A percentile compares a stretch with the other conserved stretches of the same genome.
These are phyloP conservation scores for Orycteropus afer DNA, from an alignment of 2,113 vertebrate genomes.

Conservation along the genomic window DNA sequence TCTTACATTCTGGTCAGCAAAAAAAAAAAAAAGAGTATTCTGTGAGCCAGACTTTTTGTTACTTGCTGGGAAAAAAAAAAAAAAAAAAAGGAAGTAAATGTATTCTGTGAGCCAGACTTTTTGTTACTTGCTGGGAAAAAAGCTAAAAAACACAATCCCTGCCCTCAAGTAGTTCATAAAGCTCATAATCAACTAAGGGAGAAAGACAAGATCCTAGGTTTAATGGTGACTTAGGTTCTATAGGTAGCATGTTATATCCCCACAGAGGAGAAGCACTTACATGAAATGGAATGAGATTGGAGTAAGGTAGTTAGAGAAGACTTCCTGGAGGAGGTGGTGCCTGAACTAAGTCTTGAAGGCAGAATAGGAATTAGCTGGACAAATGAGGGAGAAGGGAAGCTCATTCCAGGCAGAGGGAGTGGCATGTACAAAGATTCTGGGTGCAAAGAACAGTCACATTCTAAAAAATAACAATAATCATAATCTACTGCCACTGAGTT, in stretches of 20 bases:
- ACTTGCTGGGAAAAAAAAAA: background rate
- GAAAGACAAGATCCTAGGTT: background rate
- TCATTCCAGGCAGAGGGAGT: background rate
- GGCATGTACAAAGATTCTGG: background rate
- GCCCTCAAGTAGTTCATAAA: background rate
- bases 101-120: background rate
- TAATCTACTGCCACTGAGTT: too few relatives aligned
- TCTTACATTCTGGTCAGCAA: background rate
- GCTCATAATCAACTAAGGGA: background rate
- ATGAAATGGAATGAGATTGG: background rate
- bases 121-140: background rate
- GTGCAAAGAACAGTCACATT: background rate
- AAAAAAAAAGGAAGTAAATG: background rate
- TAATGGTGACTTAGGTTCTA: background rate
- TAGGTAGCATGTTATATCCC: background rate
- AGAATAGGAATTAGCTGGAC: background rate
- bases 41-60: background rate
- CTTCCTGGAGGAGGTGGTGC: background rate
- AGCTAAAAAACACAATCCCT: background rate
- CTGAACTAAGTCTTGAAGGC: background rate
- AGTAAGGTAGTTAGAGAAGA: background rate
- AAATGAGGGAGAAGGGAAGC: background rate
- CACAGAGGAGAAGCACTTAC: background rate
- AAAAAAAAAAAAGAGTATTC: background rate
- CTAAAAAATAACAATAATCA: too few relatives aligned